Evolutionary conservation across 2,113 vertebrate genomes (phyloP).

Genomic region (Lepidothrix coronata): DNA sequence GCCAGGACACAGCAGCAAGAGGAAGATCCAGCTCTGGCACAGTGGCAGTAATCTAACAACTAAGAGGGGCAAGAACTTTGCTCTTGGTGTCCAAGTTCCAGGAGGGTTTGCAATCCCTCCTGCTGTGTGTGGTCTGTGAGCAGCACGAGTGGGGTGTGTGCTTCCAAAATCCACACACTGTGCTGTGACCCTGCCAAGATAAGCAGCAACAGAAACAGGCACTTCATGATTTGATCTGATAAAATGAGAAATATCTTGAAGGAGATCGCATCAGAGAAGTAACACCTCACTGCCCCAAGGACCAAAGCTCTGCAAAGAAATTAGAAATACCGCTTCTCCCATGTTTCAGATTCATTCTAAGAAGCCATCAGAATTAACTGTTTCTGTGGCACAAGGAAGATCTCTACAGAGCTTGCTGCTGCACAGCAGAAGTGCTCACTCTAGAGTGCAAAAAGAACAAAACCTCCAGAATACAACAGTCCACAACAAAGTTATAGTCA

Average conservation of each 20-base stretch:
- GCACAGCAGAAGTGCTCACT: background rate
- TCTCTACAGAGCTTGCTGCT: background rate
- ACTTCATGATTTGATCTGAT: background rate
- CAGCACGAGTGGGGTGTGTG: rapidly evolving
- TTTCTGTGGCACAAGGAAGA: background rate
- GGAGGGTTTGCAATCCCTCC: background rate
- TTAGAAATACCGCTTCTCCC: background rate
- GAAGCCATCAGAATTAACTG: background rate
- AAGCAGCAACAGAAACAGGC: background rate
- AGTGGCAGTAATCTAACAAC: background rate
- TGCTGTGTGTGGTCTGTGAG: background rate
- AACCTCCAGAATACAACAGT: background rate
- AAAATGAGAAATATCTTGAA: background rate
- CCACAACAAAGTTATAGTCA: background rate
- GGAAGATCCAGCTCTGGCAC: background rate
- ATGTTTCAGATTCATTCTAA: background rate
- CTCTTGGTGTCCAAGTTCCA: background rate
- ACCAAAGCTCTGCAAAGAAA: background rate
- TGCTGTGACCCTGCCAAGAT: background rate
- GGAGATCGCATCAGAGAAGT: background rate
- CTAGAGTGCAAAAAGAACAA: background rate
- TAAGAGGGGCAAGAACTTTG: background rate
- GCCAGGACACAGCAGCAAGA: background rate
- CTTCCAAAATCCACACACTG: background rate
- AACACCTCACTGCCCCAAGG: background rate